Conservation (phyloP, 2,113 vertebrate genomes). For the Terrapene triunguis region DNA sequence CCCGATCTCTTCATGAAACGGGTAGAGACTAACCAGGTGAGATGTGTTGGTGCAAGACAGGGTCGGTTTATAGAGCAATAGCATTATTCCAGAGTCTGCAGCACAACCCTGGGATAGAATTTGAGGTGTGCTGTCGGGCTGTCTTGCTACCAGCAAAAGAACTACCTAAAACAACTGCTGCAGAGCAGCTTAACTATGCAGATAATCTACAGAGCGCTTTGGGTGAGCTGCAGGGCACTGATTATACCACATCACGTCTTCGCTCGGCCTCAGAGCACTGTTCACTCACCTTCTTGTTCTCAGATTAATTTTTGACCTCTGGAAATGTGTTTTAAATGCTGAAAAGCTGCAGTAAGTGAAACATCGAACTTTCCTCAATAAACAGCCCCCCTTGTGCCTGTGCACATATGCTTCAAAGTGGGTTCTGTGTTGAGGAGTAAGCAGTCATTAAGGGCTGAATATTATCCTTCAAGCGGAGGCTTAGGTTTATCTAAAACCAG, state of each 20-base stretch:
- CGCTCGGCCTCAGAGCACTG: neutral
- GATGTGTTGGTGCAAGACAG: fast-evolving
- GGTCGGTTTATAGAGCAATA: fast-evolving
- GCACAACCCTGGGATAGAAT: neutral
- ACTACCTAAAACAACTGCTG: neutral
- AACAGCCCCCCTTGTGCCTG: neutral
- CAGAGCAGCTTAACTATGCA: neutral
- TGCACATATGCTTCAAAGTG: neutral
- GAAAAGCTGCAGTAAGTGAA: neutral
- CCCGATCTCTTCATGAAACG: slow-evolving; percentile 98
- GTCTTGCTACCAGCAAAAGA: neutral
- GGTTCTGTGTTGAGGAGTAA: neutral
- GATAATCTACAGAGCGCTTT: neutral
- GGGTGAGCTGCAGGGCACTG: neutral
- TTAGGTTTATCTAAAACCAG: neutral
- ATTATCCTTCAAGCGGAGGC: neutral
- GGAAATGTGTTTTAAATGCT: neutral
- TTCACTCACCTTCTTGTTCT: neutral
- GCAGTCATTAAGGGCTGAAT: neutral
- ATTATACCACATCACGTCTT: neutral
- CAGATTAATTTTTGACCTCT: neutral
- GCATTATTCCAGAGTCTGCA: too few species aligned
- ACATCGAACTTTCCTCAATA: neutral
- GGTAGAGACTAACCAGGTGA: slow-evolving; percentile 94
- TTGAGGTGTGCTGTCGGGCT: neutral